Base-by-base conservation (phyloP, 1,140 invertebrate genomes). In the Bombus confusus region DNA sequence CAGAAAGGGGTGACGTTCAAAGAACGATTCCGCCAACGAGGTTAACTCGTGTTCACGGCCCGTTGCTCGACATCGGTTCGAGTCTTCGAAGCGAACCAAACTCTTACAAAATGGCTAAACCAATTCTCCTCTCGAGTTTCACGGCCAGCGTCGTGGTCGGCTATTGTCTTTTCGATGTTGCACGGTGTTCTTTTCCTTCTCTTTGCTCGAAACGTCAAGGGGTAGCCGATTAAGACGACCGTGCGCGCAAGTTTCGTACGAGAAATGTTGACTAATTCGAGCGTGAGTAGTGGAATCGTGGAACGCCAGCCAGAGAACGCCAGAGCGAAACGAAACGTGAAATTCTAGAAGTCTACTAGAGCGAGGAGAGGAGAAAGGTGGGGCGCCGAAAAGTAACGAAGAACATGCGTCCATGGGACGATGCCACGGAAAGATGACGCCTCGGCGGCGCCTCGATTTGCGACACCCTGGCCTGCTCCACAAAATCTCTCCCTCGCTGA, bases 341-440 rank as follows among this genome's bases (percentile, higher is more conserved):
- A 94, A 93, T 91, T 81, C 86, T 87, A 92, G 86, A 88, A 89
- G 88, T 73, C 72, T 52, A 69, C 39, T 68, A 57, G 59, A 68
- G 59, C 68, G 86, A 88, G 80, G 87, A 86, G 86, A 80, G 87
- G 86, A 88, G 39, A n/a, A n/a, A 64, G 71, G 9, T 34, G 62
- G 66, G 43, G 34, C 2, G n/a, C 37, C 3, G 34, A 28, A 15
- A 83, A 64, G 31, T 82, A 59, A 66, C 28, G 59, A 85, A 73
- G 47, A 76, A 81, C 62, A 47, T 28, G 68, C 88, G n/a, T n/a
- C 64, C n/a, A 2, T 31, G 66, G 34, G 92, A 92, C 91, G 94
- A 95, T 95, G 91, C 92, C 92, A 78, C 59, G 71, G 81, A 88
- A 92, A 94, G 94, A 94, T 95, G 94, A 94, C 94, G 94, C 94